These are phyloP conservation scores for Plemyria rubiginata DNA, from an alignment of 2,888 invertebrate genomes.

Conservation along the genomic window DNA sequence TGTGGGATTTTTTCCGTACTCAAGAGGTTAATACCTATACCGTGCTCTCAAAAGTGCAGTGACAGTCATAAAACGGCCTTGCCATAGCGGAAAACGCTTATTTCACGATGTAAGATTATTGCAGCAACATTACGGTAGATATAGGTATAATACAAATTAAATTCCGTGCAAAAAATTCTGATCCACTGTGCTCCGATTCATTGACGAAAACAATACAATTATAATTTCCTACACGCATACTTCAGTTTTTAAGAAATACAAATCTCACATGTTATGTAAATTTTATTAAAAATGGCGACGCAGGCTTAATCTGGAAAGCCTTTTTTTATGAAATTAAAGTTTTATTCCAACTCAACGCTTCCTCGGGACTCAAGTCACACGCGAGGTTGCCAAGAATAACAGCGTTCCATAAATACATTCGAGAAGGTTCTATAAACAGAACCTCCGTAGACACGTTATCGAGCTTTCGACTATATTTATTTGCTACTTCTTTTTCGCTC, in stretches of 20 bases:
- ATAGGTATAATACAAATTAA: too few species aligned
- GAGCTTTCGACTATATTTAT: constrained; percentile 21
- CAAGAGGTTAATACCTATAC: too few species aligned
- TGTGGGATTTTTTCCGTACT: too few species aligned
- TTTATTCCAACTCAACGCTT: background rate
- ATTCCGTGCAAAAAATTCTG: too few species aligned
- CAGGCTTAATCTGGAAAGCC: background rate
- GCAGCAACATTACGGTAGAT: too few species aligned
- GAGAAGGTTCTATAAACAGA: constrained; percentile 15
- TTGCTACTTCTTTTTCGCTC: constrained; percentile 6
- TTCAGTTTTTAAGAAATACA: too few species aligned
- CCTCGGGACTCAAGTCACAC: background rate
- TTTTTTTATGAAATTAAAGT: background rate
- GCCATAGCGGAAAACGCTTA: background rate
- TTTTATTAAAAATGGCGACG: too few species aligned
- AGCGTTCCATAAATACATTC: constrained; percentile 1
- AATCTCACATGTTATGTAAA: too few species aligned
- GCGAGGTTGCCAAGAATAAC: constrained; percentile 19
- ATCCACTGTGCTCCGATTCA: too few species aligned
- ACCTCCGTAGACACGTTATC: constrained; percentile 5
- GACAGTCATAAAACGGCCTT: background rate
- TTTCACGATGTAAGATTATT: too few species aligned
- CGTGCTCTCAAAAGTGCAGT: background rate
- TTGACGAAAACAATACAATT: too few species aligned
- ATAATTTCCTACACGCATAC: too few species aligned